Conservation (phyloP, 2,797 vertebrate genomes). For the Poliocrania exsul region DNA sequence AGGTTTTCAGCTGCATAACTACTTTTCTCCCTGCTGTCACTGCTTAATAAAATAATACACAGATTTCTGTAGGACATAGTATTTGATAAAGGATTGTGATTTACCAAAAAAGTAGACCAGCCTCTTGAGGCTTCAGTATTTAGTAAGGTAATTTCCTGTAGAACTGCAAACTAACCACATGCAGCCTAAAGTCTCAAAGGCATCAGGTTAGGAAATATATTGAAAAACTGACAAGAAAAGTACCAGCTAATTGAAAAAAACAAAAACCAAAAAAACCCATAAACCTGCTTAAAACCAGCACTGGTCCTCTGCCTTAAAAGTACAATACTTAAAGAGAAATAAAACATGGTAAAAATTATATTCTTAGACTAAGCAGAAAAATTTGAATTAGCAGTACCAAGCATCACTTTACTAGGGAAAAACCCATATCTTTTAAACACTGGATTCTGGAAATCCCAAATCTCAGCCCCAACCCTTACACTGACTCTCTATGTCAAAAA, state of each 20-base stretch:
- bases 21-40: background rate
- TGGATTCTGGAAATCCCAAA: background rate
- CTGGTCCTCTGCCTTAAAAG: background rate
- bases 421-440: background rate
- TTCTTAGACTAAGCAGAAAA: background rate
- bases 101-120: background rate
- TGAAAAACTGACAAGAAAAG: background rate
- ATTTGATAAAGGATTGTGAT: background rate
- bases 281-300: background rate
- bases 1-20: conserved; percentile 6
- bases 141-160: background rate
- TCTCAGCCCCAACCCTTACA: background rate
- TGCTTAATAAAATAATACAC: conserved; percentile 8
- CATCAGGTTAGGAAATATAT: background rate
- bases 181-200: background rate
- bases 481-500: background rate
- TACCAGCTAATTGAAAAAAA: background rate
- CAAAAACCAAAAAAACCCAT: no score
- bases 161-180: background rate
- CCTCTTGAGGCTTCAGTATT: background rate
- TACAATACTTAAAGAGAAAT: background rate
- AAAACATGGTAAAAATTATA: background rate
- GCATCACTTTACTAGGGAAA: background rate
- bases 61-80: background rate
- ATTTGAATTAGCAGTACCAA: background rate